These are phyloP conservation scores for Neolamprologus modestus DNA, from an alignment of 2,113 vertebrate species.

Conservation along the genomic window DNA sequence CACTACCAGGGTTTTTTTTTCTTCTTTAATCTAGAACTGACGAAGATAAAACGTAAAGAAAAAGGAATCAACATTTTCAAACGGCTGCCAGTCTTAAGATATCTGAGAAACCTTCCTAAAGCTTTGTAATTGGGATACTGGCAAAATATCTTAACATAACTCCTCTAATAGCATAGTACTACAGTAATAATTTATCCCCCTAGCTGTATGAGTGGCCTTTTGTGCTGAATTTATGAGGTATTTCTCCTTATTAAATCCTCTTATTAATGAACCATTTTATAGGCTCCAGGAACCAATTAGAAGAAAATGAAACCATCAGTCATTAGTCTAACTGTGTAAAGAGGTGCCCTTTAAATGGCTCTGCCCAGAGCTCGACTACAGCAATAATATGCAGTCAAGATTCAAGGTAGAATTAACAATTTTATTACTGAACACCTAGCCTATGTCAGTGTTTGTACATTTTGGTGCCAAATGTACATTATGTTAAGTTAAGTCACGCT, in stretches of 20 bases:
- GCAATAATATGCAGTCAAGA: neutral
- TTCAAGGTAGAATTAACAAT: neutral
- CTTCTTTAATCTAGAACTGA: neutral
- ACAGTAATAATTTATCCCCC: neutral
- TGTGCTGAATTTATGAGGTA: slow-evolving; percentile 11
- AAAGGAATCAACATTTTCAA: neutral
- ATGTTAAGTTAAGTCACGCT: neutral
- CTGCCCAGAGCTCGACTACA: neutral
- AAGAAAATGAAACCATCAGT: slow-evolving; percentile 34
- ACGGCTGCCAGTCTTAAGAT: neutral
- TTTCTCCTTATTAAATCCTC: slow-evolving; percentile 29
- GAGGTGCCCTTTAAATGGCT: slow-evolving; percentile 35
- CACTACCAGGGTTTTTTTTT: neutral
- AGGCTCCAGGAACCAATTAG: slow-evolving; percentile 34
- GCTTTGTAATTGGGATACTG: neutral
- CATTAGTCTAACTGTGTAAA: slow-evolving; percentile 17
- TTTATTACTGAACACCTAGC: neutral
- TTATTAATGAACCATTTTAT: slow-evolving; percentile 49
- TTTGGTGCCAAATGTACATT: neutral
- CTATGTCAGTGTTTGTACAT: neutral
- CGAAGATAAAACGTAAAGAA: neutral
- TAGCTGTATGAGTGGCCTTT: slow-evolving; percentile 14
- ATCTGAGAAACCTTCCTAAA: neutral
- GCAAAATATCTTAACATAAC: neutral
- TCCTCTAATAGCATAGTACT: neutral